phyloP scores from a whole-genome alignment of 2,888 invertebrate genomes.

The Hydroisotoma schaefferi region DNA sequence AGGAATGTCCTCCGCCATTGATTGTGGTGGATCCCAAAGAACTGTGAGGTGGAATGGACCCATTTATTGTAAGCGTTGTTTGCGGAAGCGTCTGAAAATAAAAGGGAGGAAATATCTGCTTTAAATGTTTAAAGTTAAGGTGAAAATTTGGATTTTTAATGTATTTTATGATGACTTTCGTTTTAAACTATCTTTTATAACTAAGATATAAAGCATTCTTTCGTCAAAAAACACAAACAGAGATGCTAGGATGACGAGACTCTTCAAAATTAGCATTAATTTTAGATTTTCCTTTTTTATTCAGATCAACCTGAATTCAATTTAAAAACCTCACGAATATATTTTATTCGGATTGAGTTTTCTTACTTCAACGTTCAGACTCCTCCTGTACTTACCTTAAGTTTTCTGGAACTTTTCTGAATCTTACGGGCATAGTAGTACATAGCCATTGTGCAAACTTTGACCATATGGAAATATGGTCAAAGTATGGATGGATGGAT shows the following conservation, averaged over 20 bases:
- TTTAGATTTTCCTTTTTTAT: too few species aligned
- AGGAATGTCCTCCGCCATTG: slow-evolving; percentile 30
- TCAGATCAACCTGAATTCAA: too few species aligned
- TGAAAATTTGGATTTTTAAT: too few species aligned
- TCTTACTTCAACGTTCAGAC: too few species aligned
- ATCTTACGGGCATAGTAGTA: slow-evolving; percentile 38
- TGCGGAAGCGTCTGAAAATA: slow-evolving; percentile 41
- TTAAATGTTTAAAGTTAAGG: too few species aligned
- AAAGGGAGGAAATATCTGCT: neutral
- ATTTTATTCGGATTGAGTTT: too few species aligned
- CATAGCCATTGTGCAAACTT: slow-evolving; percentile 37
- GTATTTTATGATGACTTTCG: too few species aligned
- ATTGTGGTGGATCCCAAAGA: too few species aligned
- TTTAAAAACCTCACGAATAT: too few species aligned
- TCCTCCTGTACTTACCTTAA: too few species aligned
- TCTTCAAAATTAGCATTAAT: neutral
- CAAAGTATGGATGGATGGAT: too few species aligned
- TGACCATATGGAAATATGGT: neutral
- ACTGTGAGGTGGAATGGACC: slow-evolving; percentile 36
- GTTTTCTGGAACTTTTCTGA: slow-evolving; percentile 31
- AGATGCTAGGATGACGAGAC: neutral
- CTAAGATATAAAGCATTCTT: neutral
- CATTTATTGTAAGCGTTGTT: slow-evolving; percentile 39
- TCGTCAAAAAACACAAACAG: neutral
- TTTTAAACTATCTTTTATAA: too few species aligned